Evolutionary conservation across 2,888 invertebrate genomes (phyloP), one percentile per base, ranked within the genome.

Genomic region (Drosophila pegasa): DNA sequence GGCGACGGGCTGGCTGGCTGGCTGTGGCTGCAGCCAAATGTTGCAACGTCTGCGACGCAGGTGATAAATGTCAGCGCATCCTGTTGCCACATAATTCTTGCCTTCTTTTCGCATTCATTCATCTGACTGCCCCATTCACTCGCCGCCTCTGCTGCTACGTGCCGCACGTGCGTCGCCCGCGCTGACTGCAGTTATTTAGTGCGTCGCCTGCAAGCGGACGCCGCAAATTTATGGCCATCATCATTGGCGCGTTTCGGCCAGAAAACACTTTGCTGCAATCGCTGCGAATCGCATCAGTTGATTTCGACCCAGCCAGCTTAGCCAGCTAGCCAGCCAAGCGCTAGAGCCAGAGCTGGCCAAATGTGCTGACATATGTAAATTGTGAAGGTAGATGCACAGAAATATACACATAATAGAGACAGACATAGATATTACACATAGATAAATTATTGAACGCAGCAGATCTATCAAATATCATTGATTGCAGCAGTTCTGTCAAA

Each of bases 51-150:
- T 38, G 29, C 59, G 59, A 55, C 60, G 62, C 74, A 87, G 82
- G 82, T 83, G 82, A 83, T 88, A 83, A 88, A 88, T 83, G 86
- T 88, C 88, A 85, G 83, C 48, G 79, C 82, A 81, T 82, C 86
- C 88, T 87, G 81, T 87, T 87, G 88, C 77, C 84, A 76, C 84
- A 80, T 83, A 81, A 78, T 78, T 80, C 65, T 76, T 61, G 68
- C 58, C 63, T 77, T 58, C 56, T 52, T 69, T 65, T 61, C 52
- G 58, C 78, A 60, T 78, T 79, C 63, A 70, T 65, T 64, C 75
- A 63, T 57, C n/a, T n/a, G n/a, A n/a, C n/a, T n/a, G n/a, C n/a
- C n/a, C n/a, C n/a, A n/a, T n/a, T n/a, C n/a, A n/a, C n/a, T n/a
- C 51, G 33, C 10, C 41, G 56, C 40, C 64, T 64, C 4, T 10